These are phyloP conservation scores for Lepidurus couesii DNA, from an alignment of 1,140 invertebrate genomes.

Conservation along the genomic window DNA sequence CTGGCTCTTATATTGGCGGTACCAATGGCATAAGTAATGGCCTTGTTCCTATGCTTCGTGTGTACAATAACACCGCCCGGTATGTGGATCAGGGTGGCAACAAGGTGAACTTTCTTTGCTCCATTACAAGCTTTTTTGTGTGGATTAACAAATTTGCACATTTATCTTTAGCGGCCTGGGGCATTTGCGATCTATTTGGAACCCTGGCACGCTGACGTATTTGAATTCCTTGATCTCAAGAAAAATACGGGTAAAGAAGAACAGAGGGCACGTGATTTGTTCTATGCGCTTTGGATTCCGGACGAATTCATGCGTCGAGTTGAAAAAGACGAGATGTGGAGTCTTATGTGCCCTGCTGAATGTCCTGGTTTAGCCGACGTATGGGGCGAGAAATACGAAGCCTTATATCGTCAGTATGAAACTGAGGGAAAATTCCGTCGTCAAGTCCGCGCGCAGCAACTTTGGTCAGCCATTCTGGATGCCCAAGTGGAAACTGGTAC, in stretches of 20 bases:
- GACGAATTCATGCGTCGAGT: conserved; percentile 98
- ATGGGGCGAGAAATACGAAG: conserved; percentile 93
- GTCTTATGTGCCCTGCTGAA: conserved; percentile 93
- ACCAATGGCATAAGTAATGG: conserved; percentile 95
- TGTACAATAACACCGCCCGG: conserved; percentile 92
- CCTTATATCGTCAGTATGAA: conserved; percentile 80
- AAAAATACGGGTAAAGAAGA: conserved; percentile 96
- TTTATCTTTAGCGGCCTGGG: conserved; percentile 65
- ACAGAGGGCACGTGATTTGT: conserved; percentile 87
- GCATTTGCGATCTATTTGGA: conserved; percentile 98
- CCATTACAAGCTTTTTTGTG: neutral
- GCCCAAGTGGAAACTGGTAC: conserved; percentile 97
- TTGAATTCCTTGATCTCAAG: conserved; percentile 88
- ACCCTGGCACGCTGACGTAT: conserved; percentile 98
- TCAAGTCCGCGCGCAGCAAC: conserved; percentile 74
- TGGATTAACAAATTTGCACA: conserved; percentile 3
- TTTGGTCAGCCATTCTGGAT: conserved; percentile 93
- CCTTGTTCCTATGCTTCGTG: conserved; percentile 92
- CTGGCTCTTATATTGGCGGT: conserved; percentile 85
- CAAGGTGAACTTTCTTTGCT: conserved; percentile 55
- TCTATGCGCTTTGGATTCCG: conserved; percentile 97
- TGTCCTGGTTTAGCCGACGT: conserved; percentile 83
- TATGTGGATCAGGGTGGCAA: conserved; percentile 99
- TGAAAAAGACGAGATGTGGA: conserved; percentile 80
- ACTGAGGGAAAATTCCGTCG: conserved; percentile 65